A percentile compares a stretch with the other conserved stretches of the same genome.
These are phyloP conservation scores for Drosophila grimshawi DNA, from an alignment of 1,140 invertebrate species.

Conservation along the genomic window DNA sequence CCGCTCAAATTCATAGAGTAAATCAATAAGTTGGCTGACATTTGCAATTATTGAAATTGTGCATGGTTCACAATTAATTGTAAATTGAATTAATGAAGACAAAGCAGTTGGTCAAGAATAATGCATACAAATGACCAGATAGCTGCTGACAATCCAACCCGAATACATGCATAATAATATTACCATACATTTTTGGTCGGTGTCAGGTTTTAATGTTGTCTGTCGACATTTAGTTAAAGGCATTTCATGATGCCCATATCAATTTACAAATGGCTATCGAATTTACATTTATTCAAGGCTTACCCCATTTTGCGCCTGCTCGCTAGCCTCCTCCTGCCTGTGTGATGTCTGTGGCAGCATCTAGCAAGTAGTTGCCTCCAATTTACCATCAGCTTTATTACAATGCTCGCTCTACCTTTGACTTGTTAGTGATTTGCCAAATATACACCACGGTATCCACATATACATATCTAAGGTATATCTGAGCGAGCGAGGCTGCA, in stretches of 20 bases:
- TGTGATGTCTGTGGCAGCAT: conserved; percentile 7
- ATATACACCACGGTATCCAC: conserved; percentile 17
- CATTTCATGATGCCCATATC: conserved; percentile 62
- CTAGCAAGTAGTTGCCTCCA: conserved; percentile 32
- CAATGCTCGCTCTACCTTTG: conserved; percentile 69
- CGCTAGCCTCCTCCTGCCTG: not conserved
- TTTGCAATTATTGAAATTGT: not conserved
- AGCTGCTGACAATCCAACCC: not conserved
- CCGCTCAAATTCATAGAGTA: not conserved
- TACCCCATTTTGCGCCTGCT: not conserved
- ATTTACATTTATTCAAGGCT: conserved; percentile 59
- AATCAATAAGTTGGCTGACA: no score
- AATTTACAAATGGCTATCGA: conserved; percentile 72
- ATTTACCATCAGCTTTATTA: conserved; percentile 68
- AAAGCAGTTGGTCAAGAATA: not conserved
- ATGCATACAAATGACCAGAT: not conserved
- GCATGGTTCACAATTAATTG: not conserved
- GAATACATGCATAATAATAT: not conserved
- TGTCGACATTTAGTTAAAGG: conserved; percentile 1
- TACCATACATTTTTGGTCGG: not conserved
- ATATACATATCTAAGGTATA: conserved; percentile 3
- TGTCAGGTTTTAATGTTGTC: not conserved
- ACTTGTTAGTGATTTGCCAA: conserved; percentile 73
- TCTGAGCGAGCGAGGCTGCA: conserved; percentile 11
- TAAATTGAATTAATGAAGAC: not conserved